Conservation (phyloP, 2,797 vertebrate species). For the Propithecus perrieri region DNA sequence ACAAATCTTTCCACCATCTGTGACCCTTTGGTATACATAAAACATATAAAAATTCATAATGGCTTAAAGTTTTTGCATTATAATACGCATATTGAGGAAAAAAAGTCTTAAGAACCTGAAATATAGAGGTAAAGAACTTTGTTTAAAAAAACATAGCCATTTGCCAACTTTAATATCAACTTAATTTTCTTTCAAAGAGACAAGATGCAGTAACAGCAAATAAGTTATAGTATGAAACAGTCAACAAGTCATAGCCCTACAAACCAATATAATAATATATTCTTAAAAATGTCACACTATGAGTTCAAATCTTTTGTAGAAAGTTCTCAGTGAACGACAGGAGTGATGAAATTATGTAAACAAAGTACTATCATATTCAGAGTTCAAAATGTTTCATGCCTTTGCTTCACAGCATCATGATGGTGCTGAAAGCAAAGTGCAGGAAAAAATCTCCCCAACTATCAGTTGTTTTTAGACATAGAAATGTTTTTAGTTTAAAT, state of each 20-base stretch:
- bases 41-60: constrained; percentile 77
- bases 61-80: constrained; percentile 62
- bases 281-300: constrained; percentile 69
- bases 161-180: constrained; percentile 54
- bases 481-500: constrained; percentile 62
- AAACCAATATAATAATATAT: constrained; percentile 65
- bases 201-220: constrained; percentile 30
- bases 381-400: constrained; percentile 76
- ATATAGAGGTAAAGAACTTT: not conserved
- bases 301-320: constrained; percentile 57
- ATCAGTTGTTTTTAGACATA: constrained; percentile 46
- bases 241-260: constrained; percentile 77
- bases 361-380: constrained; percentile 55
- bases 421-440: constrained; percentile 60
- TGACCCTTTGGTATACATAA: constrained; percentile 81
- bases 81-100: constrained; percentile 54
- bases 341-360: constrained; percentile 70
- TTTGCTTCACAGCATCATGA: constrained; percentile 25
- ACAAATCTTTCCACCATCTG: constrained; percentile 83
- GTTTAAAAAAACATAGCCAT: not conserved
- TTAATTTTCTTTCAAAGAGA: constrained; percentile 57
- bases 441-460: constrained; percentile 44
- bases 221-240: constrained; percentile 65
- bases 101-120: constrained; percentile 47
- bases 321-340: constrained; percentile 64